These are phyloP conservation scores for Caenorhabditis briggsae DNA, from an alignment of 1,140 invertebrate genomes.

Conservation along the genomic window DNA sequence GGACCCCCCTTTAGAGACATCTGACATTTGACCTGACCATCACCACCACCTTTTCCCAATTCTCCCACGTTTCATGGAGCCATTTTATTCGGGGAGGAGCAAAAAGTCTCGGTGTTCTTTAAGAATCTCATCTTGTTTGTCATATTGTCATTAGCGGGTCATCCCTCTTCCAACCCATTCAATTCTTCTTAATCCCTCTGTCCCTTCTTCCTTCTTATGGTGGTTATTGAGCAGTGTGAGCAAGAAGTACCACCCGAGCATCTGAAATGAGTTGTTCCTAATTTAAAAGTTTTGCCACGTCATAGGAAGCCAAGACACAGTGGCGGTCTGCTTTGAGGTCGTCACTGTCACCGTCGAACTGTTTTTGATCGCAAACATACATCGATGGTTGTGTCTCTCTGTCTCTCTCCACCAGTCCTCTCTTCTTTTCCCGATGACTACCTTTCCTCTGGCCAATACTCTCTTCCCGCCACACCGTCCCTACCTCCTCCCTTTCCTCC, in stretches of 20 bases:
- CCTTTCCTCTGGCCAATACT: not conserved
- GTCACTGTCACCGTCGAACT: slow-evolving; percentile 55
- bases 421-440: slow-evolving; percentile 31
- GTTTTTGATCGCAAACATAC: slow-evolving; percentile 56
- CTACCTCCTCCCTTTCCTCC: slow-evolving; percentile 5
- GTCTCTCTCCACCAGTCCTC: not conserved
- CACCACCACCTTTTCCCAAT: slow-evolving; percentile 5
- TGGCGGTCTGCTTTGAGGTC: slow-evolving; percentile 54
- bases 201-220: not conserved
- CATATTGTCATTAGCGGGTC: slow-evolving; percentile 53
- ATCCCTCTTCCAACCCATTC: slow-evolving; percentile 6
- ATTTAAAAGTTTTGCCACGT: slow-evolving; percentile 39
- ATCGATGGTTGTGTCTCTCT: slow-evolving; percentile 41
- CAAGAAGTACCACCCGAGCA: not conserved
- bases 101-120: slow-evolving; percentile 12
- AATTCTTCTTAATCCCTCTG: slow-evolving; percentile 31
- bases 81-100: not conserved
- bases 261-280: not conserved
- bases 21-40: slow-evolving; percentile 34
- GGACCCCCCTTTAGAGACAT: not conserved
- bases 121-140: slow-evolving; percentile 36
- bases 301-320: slow-evolving; percentile 50
- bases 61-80: slow-evolving; percentile 27
- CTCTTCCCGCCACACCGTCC: slow-evolving; percentile 46
- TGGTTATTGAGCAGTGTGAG: not conserved